These are phyloP conservation scores for Melinopterus prodromus DNA, from an alignment of 2,888 invertebrate genomes.

Conservation along the genomic window DNA sequence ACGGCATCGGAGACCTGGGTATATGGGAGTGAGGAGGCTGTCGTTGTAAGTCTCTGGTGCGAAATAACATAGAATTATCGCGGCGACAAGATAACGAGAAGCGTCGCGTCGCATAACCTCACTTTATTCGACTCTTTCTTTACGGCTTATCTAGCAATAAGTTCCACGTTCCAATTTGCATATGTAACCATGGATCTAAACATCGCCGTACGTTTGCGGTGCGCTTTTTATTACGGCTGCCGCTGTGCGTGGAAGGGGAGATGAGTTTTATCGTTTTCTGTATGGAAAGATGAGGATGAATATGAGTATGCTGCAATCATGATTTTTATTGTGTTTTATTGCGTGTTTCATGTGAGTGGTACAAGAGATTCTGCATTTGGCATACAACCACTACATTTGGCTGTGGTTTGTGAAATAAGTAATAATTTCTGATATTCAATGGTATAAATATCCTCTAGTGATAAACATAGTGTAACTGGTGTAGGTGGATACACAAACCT, in stretches of 20 bases:
- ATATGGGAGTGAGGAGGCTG: conserved; percentile 4
- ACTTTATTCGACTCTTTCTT: conserved; percentile 51
- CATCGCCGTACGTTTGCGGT: background rate
- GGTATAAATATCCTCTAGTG: no score
- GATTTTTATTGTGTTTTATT: no score
- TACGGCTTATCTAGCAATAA: conserved; percentile 53
- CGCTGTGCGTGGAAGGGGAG: background rate
- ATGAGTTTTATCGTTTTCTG: background rate
- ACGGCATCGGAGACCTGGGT: background rate
- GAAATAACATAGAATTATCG: conserved; percentile 48
- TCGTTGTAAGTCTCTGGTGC: conserved; percentile 37
- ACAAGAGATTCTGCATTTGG: no score
- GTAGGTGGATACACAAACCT: no score
- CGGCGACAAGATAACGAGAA: conserved; percentile 42
- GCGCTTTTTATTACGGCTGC: background rate
- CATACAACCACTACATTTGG: no score
- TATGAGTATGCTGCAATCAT: background rate
- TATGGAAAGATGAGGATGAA: background rate
- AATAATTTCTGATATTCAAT: no score
- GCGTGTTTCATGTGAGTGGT: no score
- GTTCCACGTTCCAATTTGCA: conserved; percentile 60
- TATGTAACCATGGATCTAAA: conserved; percentile 56
- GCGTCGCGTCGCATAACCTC: conserved; percentile 38
- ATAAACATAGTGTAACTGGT: no score
- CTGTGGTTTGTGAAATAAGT: no score